Evolutionary conservation across 2,888 invertebrate species (phyloP), one percentile per base, ranked within the genome.

Genomic region (Auanema freiburgensis): DNA sequence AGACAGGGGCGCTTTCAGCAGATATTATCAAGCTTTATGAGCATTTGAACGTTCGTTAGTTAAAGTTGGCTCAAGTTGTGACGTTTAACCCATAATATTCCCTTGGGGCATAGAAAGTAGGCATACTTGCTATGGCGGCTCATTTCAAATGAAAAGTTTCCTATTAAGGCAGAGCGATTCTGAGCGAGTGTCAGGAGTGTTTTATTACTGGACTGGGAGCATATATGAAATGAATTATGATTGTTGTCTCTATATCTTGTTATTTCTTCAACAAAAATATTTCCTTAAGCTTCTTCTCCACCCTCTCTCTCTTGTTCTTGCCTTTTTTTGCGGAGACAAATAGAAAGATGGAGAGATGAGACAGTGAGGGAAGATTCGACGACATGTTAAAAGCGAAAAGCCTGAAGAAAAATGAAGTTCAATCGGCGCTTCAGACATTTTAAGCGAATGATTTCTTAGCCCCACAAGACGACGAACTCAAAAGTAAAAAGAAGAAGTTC

Each of bases 161-260:
- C 63, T 58, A 63, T 63, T 63, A 63, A 46, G 52, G 21, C 16
- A 21, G 56, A 33, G 33, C 33, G 33, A 23, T 51, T 23, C 11
- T 25, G 52, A 43, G 18, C 40, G 44, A 40, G 59, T 21, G 42
- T 23, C 57, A 40, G 52, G 66, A 74, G 74, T 74, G 74, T 74
- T 74, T 74, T 74, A 74, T 74, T 74, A 74, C 70, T 74, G 74
- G 66, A 72, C 72, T 74, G 74, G 74, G 74, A 74, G 65, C 59
- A 56, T 33, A 33, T 46, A 55, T 60, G 63, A 53, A 63, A 67
- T 67, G 68, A 72, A 72, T 70, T 70, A 68, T 70, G 68, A 68
- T 59, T 70, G 66, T 62, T 62, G 33, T 33, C 33, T 33, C 33
- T 33, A 33, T 33, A 33, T 33, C 33, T 33, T 33, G 33, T 33